Conservation (phyloP, 2,113 vertebrate genomes). For the Calidris pygmaea region DNA sequence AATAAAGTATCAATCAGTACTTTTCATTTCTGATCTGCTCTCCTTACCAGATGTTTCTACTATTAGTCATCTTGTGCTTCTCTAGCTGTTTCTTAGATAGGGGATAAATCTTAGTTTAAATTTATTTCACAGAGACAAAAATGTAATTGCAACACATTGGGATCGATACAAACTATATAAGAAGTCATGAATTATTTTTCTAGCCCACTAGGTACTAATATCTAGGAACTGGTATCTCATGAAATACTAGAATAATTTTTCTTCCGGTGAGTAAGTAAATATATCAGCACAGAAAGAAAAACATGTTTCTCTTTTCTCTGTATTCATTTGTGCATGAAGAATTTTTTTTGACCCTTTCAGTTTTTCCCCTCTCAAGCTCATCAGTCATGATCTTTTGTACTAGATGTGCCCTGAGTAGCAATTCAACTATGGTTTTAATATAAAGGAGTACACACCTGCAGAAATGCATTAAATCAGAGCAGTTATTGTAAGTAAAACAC, state of each 20-base stretch:
- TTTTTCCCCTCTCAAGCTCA: background rate
- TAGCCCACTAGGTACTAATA: constrained; percentile 28
- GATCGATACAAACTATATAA: constrained; percentile 44
- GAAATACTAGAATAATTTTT: constrained; percentile 47
- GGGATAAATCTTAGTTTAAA: constrained; percentile 51
- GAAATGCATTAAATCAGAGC: background rate
- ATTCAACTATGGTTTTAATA: constrained; percentile 13
- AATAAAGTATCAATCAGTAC: constrained; percentile 1
- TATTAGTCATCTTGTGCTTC: background rate
- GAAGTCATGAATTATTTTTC: constrained; percentile 38
- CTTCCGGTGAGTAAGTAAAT: background rate
- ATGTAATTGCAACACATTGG: constrained; percentile 46
- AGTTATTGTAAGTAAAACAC: background rate
- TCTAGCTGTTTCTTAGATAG: background rate
- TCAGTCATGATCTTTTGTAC: background rate
- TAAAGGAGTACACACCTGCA: background rate
- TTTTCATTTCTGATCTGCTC: background rate
- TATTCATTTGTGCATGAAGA: background rate
- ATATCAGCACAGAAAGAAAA: background rate
- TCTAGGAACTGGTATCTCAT: background rate
- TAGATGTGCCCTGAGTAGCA: background rate
- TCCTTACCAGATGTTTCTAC: background rate
- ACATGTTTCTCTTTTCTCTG: background rate
- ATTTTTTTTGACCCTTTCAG: constrained; percentile 24
- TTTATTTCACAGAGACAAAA: constrained; percentile 52